phyloP scores from a whole-genome alignment of 2,888 invertebrate genomes.

The Listrodromus nycthemerus region DNA sequence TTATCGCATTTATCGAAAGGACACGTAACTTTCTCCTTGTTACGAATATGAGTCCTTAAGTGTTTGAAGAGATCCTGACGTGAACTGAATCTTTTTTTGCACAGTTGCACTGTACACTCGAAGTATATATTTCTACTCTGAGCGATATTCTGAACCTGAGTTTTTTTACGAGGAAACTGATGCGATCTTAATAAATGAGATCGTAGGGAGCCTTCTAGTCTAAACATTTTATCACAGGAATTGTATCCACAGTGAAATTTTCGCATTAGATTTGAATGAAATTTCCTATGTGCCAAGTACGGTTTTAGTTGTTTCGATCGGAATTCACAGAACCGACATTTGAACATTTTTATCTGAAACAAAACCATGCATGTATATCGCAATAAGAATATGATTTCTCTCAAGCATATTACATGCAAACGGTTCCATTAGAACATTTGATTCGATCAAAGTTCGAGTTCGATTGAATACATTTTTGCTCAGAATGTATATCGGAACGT shows the following conservation, averaged over 20 bases:
- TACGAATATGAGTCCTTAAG: slow-evolving; percentile 60
- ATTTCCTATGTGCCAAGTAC: slow-evolving; percentile 3
- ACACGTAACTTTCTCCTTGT: slow-evolving; percentile 51
- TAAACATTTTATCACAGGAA: slow-evolving; percentile 41
- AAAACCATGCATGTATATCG: background rate
- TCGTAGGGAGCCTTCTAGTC: slow-evolving; percentile 7
- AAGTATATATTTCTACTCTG: too few relatives aligned
- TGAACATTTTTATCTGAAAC: background rate
- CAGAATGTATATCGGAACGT: too few relatives aligned
- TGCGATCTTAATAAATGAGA: slow-evolving; percentile 23
- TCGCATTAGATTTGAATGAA: slow-evolving; percentile 1
- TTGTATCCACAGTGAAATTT: slow-evolving; percentile 36
- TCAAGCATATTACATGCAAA: too few relatives aligned
- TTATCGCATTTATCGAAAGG: slow-evolving; percentile 44
- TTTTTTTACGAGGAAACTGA: background rate
- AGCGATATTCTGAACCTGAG: background rate
- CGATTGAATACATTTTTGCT: too few relatives aligned
- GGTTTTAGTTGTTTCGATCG: background rate
- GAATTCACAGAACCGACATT: background rate
- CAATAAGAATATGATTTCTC: too few relatives aligned
- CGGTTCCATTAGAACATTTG: too few relatives aligned
- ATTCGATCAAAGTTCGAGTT: too few relatives aligned
- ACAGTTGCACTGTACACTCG: slow-evolving; percentile 31
- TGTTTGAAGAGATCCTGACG: slow-evolving; percentile 48
- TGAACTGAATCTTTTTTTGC: slow-evolving; percentile 40